These are phyloP conservation scores for Chaetogeoica ovagalla DNA, from an alignment of 2,888 invertebrate species.

Conservation along the genomic window DNA sequence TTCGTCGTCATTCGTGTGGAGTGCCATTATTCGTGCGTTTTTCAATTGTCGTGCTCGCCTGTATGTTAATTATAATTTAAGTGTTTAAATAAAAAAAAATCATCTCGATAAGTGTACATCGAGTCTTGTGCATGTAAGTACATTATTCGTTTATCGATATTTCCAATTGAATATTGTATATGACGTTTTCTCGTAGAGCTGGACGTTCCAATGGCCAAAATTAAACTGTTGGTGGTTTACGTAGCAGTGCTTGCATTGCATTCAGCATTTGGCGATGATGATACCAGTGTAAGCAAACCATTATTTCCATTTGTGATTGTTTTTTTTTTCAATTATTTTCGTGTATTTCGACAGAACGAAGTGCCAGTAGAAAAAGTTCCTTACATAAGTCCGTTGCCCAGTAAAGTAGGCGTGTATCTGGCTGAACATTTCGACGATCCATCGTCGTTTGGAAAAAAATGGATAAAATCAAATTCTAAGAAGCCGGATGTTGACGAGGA, in stretches of 20 bases:
- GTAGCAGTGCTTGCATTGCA: conserved; percentile 4
- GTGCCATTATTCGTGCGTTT: background rate
- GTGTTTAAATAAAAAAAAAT: background rate
- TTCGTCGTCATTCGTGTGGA: background rate
- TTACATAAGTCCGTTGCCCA: conserved; percentile 40
- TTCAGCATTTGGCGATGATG: conserved; percentile 12
- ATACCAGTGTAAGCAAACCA: background rate
- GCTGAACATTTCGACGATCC: conserved; percentile 85
- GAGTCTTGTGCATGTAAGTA: conserved; percentile 9
- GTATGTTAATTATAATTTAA: background rate
- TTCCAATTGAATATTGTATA: background rate
- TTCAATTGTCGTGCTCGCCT: background rate
- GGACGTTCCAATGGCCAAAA: conserved; percentile 47
- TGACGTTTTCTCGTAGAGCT: background rate
- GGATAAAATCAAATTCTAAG: conserved; percentile 88
- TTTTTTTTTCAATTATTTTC: background rate
- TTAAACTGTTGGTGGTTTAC: conserved; percentile 32
- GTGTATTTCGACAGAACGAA: conserved; percentile 23
- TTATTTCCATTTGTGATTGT: background rate
- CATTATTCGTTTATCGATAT: background rate
- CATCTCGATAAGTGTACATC: background rate
- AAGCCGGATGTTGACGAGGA: conserved; percentile 84
- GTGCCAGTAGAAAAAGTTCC: conserved; percentile 44
- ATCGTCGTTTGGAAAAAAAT: conserved; percentile 72
- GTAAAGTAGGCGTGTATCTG: conserved; percentile 64